phyloP scores from a whole-genome alignment of 1,140 invertebrate genomes.

The Agrypnia vestita region DNA sequence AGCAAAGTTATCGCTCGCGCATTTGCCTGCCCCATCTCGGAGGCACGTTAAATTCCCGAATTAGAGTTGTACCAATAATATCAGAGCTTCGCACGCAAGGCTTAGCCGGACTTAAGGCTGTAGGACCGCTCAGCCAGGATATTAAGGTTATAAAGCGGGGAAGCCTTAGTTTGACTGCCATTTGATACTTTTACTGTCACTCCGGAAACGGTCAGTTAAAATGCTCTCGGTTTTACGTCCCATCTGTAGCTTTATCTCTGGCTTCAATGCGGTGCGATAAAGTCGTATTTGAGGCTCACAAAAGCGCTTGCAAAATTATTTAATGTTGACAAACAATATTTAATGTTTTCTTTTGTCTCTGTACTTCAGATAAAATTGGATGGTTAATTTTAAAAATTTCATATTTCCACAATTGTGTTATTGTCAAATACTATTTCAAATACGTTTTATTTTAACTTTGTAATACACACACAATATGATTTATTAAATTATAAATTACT shows the following conservation, averaged over 20 bases:
- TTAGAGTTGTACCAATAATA: constrained; percentile 7
- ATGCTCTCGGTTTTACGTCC: background rate
- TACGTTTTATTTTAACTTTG: too few relatives aligned
- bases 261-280: too few relatives aligned
- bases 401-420: too few relatives aligned
- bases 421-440: too few relatives aligned
- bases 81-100: constrained; percentile 10
- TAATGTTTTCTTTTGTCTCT: too few relatives aligned
- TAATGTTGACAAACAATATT: too few relatives aligned
- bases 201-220: constrained; percentile 26
- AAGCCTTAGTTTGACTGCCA: background rate
- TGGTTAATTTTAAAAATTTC: too few relatives aligned
- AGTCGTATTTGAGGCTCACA: too few relatives aligned
- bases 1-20: constrained; percentile 1
- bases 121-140: background rate
- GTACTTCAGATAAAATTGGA: too few relatives aligned
- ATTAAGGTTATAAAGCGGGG: constrained; percentile 2
- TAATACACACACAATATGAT: too few relatives aligned
- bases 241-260: background rate
- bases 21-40: constrained; percentile 13
- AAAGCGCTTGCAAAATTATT: too few relatives aligned
- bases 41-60: background rate
- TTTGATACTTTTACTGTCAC: constrained; percentile 18
- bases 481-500: too few relatives aligned
- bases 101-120: background rate